Evolutionary conservation across 1,140 invertebrate species (phyloP).

Genomic region (Leptopilina boulardi): DNA sequence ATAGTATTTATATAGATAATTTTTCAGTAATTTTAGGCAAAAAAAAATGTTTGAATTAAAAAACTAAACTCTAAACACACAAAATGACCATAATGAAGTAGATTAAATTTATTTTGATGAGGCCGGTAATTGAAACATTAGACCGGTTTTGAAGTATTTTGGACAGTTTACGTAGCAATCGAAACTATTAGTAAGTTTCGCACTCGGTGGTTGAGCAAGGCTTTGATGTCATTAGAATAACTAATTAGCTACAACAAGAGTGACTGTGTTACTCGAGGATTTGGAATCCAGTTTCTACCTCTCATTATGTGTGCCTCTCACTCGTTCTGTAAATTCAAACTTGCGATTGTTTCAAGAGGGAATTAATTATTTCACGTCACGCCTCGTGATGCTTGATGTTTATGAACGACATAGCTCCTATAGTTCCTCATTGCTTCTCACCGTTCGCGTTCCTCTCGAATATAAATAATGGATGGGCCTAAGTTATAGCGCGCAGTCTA

Average conservation of each 20-base stretch:
- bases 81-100: too few species aligned
- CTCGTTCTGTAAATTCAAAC: conserved; percentile 24
- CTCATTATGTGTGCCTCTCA: neutral
- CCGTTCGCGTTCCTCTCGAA: conserved; percentile 36
- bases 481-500: conserved; percentile 19
- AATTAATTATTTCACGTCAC: conserved; percentile 64
- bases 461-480: conserved; percentile 46
- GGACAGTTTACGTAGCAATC: conserved; percentile 15
- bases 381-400: conserved; percentile 54
- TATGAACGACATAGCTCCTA: conserved; percentile 53
- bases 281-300: conserved; percentile 50
- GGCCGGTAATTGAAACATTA: too few species aligned
- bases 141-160: neutral
- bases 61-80: too few species aligned
- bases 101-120: too few species aligned
- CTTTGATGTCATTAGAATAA: conserved; percentile 67
- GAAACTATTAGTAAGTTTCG: conserved; percentile 40
- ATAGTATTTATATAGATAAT: too few species aligned
- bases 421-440: conserved; percentile 19
- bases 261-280: conserved; percentile 50
- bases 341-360: conserved; percentile 42
- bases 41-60: too few species aligned
- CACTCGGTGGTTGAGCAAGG: conserved; percentile 51
- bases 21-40: too few species aligned
- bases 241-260: conserved; percentile 61